Conservation (phyloP, 1,140 invertebrate genomes). For the Eriocheir sinensis region DNA sequence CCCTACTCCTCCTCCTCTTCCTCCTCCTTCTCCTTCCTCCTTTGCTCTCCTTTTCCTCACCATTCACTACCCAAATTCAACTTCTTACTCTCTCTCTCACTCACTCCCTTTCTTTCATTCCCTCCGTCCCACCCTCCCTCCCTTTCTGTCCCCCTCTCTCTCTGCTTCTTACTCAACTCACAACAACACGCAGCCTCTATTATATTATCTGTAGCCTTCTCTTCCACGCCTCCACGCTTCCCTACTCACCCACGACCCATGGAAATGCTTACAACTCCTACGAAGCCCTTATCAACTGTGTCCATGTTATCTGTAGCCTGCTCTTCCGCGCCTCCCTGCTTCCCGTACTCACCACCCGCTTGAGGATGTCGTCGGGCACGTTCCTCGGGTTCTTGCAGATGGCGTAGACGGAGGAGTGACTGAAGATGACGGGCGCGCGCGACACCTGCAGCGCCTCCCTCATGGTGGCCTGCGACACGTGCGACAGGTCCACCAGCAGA, state of each 20-base stretch:
- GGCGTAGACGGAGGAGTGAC: constrained; percentile 39
- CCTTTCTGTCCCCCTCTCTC: no score
- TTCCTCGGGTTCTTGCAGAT: constrained; percentile 17
- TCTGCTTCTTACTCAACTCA: background rate
- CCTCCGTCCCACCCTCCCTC: no score
- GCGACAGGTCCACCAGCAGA: constrained; percentile 19
- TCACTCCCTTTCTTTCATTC: no score
- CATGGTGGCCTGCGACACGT: constrained; percentile 21
- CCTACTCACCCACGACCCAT: no score
- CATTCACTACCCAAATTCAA: background rate
- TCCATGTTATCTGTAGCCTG: no score
- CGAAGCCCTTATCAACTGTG: no score
- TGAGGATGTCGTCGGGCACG: constrained; percentile 11
- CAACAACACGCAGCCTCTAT: no score
- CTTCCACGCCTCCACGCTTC: no score
- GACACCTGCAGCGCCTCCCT: background rate
- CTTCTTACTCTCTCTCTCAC: background rate
- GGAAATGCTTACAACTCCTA: no score
- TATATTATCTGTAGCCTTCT: no score
- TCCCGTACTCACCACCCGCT: background rate
- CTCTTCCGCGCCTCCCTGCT: background rate
- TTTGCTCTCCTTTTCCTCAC: background rate
- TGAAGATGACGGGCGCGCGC: constrained; percentile 29
- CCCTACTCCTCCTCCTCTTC: background rate
- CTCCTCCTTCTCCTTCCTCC: background rate